Conservation (phyloP, 2,888 invertebrate genomes). For the Nymphalis urticae region DNA sequence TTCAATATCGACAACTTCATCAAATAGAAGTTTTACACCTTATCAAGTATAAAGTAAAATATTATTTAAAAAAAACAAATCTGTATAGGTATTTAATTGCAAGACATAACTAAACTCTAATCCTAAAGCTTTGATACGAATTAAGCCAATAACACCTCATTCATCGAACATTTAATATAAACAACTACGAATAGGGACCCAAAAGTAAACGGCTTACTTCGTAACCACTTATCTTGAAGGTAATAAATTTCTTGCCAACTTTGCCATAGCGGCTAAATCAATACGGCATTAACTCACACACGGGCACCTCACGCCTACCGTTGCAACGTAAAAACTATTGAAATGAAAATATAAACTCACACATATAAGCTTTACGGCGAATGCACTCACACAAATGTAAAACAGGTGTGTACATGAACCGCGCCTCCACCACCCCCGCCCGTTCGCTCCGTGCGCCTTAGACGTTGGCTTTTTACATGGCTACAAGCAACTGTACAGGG, state of each 20-base stretch:
- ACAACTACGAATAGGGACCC: neutral
- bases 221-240: constrained; percentile 56
- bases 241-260: constrained; percentile 71
- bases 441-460: constrained; percentile 65
- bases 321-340: constrained; percentile 77
- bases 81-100: neutral
- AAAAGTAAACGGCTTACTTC: constrained; percentile 21
- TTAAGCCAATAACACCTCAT: neutral
- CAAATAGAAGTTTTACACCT: too few relatives aligned
- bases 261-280: constrained; percentile 65
- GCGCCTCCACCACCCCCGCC: constrained; percentile 48
- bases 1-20: too few relatives aligned
- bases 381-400: constrained; percentile 52
- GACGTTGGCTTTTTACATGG: constrained; percentile 81
- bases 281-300: constrained; percentile 79
- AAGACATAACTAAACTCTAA: neutral
- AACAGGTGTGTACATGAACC: constrained; percentile 63
- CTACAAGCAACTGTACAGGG: constrained; percentile 66
- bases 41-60: neutral
- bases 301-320: constrained; percentile 56
- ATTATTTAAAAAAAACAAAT: neutral
- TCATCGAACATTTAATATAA: constrained; percentile 6
- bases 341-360: constrained; percentile 78
- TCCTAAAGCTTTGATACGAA: constrained; percentile 1
- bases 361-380: constrained; percentile 45